Percentiles rank a stretch among this genome's conserved stretches.
Conservation (phyloP, 1,140 invertebrate species). For the Cyclina sinensis region DNA sequence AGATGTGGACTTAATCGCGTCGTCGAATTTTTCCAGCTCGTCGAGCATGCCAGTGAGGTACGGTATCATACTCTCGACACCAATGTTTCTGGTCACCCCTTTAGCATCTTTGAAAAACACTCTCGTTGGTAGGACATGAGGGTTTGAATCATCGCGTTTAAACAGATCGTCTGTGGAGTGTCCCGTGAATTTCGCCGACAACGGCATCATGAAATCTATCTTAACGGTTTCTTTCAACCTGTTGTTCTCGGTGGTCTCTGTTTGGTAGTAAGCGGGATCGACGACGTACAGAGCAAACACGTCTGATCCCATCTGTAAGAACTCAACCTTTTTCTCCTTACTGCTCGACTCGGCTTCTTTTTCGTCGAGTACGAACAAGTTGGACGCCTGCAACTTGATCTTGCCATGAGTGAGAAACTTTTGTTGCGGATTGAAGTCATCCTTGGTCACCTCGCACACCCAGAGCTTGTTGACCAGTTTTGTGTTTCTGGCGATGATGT, state of each 20-base stretch:
- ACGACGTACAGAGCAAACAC: conserved; percentile 6
- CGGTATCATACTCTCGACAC: background rate
- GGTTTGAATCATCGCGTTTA: background rate
- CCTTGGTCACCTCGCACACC: conserved; percentile 1
- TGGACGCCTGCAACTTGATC: background rate
- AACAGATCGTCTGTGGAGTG: background rate
- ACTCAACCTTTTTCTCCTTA: background rate
- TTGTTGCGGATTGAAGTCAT: conserved; percentile 23
- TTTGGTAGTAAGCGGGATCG: conserved; percentile 14
- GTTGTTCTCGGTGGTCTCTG: background rate
- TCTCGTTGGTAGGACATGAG: background rate
- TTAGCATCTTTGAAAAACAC: conserved; percentile 26
- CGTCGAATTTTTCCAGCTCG: background rate
- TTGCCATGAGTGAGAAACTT: conserved; percentile 17
- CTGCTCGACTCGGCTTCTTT: background rate
- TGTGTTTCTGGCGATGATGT: conserved; percentile 8
- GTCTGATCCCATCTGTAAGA: conserved; percentile 6
- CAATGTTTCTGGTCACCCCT: background rate
- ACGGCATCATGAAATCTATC: conserved; percentile 13
- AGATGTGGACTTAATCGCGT: background rate
- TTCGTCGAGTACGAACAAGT: background rate
- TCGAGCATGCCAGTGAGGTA: conserved; percentile 2
- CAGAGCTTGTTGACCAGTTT: background rate
- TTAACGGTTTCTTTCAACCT: conserved; percentile 13
- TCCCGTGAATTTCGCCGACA: conserved; percentile 1